Conservation (phyloP, 2,797 vertebrate species). For the Lepus oiostolus region DNA sequence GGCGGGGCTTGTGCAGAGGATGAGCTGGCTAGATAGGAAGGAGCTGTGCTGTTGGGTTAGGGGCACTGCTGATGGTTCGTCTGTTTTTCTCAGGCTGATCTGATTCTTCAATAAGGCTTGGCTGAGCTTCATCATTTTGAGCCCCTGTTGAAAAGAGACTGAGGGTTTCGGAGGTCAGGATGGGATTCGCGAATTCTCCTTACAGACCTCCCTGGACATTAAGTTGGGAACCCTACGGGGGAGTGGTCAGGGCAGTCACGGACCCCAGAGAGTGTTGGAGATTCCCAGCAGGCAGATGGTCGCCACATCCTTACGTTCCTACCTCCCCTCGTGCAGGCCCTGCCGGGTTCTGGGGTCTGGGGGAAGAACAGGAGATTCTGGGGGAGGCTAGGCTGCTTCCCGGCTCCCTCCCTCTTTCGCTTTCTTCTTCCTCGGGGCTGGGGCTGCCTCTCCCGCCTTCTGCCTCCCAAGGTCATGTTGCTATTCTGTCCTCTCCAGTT, state of each 20-base stretch:
- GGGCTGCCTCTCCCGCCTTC: not conserved
- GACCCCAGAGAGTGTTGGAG: not conserved
- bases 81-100: not conserved
- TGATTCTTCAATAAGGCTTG: not conserved
- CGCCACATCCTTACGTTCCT: not conserved
- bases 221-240: not conserved
- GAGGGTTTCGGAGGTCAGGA: not conserved
- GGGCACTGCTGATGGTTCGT: not conserved
- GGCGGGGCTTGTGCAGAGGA: not conserved
- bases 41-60: too few relatives aligned
- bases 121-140: not conserved
- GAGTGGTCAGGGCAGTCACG: not conserved
- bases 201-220: too few relatives aligned
- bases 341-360: not conserved
- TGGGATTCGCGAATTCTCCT: not conserved
- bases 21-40: too few relatives aligned
- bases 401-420: not conserved
- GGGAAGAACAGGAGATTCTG: not conserved
- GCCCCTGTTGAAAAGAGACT: not conserved
- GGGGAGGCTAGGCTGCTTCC: not conserved
- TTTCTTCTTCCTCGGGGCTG: not conserved
- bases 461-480: not conserved
- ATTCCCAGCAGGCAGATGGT: not conserved
- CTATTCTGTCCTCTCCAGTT: not conserved
- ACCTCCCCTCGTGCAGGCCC: not conserved